A percentile compares a stretch with the other conserved stretches of the same genome.
Evolutionary conservation across 2,888 invertebrate species (phyloP).

Genomic region (Xanthorhoe designata): DNA sequence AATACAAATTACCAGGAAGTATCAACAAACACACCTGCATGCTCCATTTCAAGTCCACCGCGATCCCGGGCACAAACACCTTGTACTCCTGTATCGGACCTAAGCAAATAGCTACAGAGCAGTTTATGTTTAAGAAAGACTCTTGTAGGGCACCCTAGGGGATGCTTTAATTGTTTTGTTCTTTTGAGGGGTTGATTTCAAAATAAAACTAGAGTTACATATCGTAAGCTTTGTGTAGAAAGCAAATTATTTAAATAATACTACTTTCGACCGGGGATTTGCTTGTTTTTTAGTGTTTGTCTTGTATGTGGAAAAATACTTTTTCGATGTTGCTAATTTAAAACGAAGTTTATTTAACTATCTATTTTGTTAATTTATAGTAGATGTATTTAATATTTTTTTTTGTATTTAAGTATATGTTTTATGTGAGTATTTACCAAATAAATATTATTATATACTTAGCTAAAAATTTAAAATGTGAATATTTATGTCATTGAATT

Average conservation of each 20-base stretch:
- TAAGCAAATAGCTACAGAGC: slow-evolving; percentile 42
- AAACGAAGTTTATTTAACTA: no score
- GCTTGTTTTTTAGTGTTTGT: no score
- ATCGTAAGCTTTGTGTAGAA: neutral
- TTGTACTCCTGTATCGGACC: slow-evolving; percentile 34
- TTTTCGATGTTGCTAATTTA: no score
- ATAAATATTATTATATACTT: no score
- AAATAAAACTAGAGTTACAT: slow-evolving; percentile 15
- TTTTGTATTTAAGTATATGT: no score
- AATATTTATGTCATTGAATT: no score
- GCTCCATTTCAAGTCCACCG: slow-evolving; percentile 40
- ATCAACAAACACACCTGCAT: slow-evolving; percentile 43
- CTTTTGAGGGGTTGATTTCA: slow-evolving; percentile 20
- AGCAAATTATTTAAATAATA: neutral
- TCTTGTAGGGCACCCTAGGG: slow-evolving; percentile 24
- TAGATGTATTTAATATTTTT: no score
- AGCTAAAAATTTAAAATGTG: no score
- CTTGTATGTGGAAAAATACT: no score
- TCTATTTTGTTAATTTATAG: no score
- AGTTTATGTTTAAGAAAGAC: slow-evolving; percentile 31
- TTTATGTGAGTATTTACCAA: no score
- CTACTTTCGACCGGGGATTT: no score
- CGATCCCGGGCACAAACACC: slow-evolving; percentile 40
- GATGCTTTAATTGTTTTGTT: slow-evolving; percentile 31
- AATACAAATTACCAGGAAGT: slow-evolving; percentile 28